Conservation (phyloP, 1,140 invertebrate species). For the Leptonema lineaticorne region DNA sequence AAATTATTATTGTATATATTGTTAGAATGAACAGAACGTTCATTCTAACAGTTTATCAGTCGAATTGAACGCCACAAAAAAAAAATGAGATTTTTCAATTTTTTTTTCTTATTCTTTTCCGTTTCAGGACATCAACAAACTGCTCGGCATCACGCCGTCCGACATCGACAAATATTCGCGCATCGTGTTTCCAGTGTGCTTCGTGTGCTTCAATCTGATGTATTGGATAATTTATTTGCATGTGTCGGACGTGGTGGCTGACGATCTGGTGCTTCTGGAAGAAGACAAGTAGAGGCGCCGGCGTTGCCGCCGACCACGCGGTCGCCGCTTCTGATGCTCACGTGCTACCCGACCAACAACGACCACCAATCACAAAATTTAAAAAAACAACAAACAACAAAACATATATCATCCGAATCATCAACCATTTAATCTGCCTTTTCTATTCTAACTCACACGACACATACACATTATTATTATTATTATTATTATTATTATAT, state of each 20-base stretch:
- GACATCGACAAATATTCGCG: constrained; percentile 97
- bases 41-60: too few relatives aligned
- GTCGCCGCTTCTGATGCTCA: constrained; percentile 29
- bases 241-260: constrained; percentile 91
- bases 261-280: constrained; percentile 84
- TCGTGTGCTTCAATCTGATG: constrained; percentile 97
- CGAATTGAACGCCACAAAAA: too few relatives aligned
- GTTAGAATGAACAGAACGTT: too few relatives aligned
- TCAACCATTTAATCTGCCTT: too few relatives aligned
- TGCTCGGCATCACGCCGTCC: constrained; percentile 87
- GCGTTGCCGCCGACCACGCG: constrained; percentile 17
- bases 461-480: too few relatives aligned
- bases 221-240: constrained; percentile 97
- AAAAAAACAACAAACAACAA: too few relatives aligned
- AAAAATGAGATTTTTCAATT: too few relatives aligned
- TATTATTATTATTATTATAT: too few relatives aligned
- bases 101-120: neutral
- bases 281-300: constrained; percentile 68
- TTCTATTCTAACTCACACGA: too few relatives aligned
- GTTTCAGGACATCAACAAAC: constrained; percentile 76
- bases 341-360: constrained; percentile 21
- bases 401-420: too few relatives aligned
- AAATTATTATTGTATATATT: too few relatives aligned
- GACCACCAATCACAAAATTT: neutral
- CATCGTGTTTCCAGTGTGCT: constrained; percentile 94